Base-by-base conservation (phyloP, 2,888 invertebrate species). In the Unio delphinus region DNA sequence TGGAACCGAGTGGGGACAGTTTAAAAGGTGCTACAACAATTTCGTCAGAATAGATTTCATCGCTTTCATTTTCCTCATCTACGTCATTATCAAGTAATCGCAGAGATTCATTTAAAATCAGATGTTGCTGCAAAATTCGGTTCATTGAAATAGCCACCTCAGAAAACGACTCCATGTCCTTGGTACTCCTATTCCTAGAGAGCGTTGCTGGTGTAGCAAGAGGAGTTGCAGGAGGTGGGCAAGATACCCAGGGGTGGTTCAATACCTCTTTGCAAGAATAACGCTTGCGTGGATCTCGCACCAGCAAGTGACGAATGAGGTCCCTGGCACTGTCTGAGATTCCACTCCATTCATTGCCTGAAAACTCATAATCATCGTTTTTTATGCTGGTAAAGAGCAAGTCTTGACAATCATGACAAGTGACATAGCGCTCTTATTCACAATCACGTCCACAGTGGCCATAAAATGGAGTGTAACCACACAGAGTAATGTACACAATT, bases 401-500 rank as follows among this genome's bases (percentile, higher is more conserved):
- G 87, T 96, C 95, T 92, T 96, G 96, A 59, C 76, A 79, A 55
- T 90, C 94, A 84, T 94, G 93, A 89, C 99, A 99, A 88, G 96
- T 95, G 73, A 96, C 96, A 63, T 98, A 98, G 78, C 95, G 93
- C 91, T 97, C 96, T 98, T 98, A 99, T 84, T 98, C 98, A 92
- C 99, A 99, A 87, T 96, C 96, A 18, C 85, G 83, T 80, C 97
- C 97, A 91, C 99, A 99, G 90, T 96, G 95, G 28, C 98, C 99
- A 88, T 97, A 96, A 92, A 99, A 99, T 58, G 99, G 99, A 83
- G 98, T 97, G 92, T 98, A 98, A 61, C 98, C 98, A 90, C 97
- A 97, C 79, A 99, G 92, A 89, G 99, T 92, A 87, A 99, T 99
- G 92, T 99, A 99, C 89, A 91, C 85, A 69, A 93, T 92, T 70